Base-by-base conservation (phyloP, 2,797 vertebrate genomes). In the Gadopsis bispinosus region DNA sequence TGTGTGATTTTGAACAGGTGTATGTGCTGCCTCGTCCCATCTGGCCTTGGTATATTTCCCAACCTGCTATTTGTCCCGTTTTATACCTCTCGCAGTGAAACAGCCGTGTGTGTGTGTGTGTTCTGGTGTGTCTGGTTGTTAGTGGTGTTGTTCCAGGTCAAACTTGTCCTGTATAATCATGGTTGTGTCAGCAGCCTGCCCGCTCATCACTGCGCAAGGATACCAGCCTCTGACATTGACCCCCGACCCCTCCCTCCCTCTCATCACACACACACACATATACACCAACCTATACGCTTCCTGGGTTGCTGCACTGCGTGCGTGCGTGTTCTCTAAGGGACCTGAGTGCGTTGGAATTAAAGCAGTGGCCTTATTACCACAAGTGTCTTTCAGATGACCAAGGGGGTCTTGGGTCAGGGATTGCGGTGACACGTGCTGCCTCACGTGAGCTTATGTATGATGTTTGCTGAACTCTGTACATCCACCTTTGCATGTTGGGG, bases 91-190 rank as follows among this genome's bases (percentile, higher is more conserved):
- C 5, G 8, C 75, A 54, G 83, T 82, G 85, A 75, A 87, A 78
- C 69, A 79, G 54, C 76, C 75, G 1, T 79, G 22, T 17, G n/a
- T 58, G 63, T 65, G 50, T 48, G 33, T 14, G 53, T 50, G 19
- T 48, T 26, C 41, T 50, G 13, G 14, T 51, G 64, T 70, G 26
- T 58, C 1, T 56, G 5, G 74, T 73, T 80, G 77, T 76, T 69
- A 35, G 41, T 54, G 48, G 35, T 62, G 84, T 67, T 84, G 90
- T 88, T 91, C 76, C 77, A 85, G 92, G 93, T 95, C 93, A 94
- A 82, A 75, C 87, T 77, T 76, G 79, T 83, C 84, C 85, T 81
- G 87, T 90, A 89, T 94, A 93, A 94, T 94, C 93, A 93, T 17
- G 66, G 83, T 85, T 65, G 76, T 88, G 83, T 93, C 89, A 82